A percentile compares a stretch with the other conserved stretches of the same genome.
These are phyloP conservation scores for Zygothrica quintamaculata DNA, from an alignment of 2,888 invertebrate genomes.

Conservation along the genomic window DNA sequence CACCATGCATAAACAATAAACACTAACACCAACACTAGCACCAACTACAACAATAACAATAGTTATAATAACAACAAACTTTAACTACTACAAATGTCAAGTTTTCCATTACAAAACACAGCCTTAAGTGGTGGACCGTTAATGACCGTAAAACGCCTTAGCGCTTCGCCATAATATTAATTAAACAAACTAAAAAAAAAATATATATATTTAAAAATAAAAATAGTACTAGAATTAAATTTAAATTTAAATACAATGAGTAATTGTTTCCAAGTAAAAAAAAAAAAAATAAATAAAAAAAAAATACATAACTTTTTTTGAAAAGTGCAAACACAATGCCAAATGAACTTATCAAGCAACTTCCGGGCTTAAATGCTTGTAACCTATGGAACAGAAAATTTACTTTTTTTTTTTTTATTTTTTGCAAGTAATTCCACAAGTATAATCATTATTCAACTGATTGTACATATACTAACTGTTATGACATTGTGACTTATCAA, in stretches of 20 bases:
- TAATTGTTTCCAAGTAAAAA: background rate
- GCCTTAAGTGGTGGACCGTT: constrained; percentile 39
- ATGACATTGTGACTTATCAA: constrained; percentile 29
- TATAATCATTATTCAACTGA: constrained; percentile 12
- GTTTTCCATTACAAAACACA: constrained; percentile 26
- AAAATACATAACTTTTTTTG: background rate
- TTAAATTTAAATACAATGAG: no score
- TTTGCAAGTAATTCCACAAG: constrained; percentile 14
- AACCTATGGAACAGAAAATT: background rate
- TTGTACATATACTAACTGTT: constrained; percentile 5
- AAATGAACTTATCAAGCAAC: background rate
- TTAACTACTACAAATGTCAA: background rate
- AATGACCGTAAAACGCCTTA: constrained; percentile 28
- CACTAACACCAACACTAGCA: constrained; percentile 2
- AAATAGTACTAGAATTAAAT: no score
- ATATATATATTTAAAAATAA: background rate
- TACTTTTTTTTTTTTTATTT: background rate
- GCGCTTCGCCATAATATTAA: constrained; percentile 27
- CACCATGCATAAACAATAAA: constrained; percentile 28
- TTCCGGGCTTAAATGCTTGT: constrained; percentile 32
- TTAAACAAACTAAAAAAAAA: constrained; percentile 3
- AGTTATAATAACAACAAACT: no score
- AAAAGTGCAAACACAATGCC: background rate
- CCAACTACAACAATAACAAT: constrained; percentile 9
- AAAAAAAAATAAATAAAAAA: background rate